Conservation (phyloP, 2,113 vertebrate genomes). For the Indicator maculatus region DNA sequence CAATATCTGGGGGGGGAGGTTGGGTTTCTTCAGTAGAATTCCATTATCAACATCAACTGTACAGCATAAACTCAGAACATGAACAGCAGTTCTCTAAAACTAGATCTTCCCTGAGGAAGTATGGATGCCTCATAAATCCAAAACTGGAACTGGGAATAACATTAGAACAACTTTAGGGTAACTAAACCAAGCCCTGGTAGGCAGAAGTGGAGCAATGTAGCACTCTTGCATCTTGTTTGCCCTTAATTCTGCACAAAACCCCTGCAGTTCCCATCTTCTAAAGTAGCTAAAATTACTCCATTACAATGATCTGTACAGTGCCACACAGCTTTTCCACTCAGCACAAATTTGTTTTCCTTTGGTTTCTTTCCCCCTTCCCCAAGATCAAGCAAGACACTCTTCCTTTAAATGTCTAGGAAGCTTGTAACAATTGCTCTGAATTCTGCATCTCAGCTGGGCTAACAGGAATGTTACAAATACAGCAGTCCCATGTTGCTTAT, state of each 20-base stretch:
- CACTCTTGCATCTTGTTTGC: background rate
- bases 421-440: background rate
- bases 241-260: background rate
- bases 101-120: background rate
- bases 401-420: background rate
- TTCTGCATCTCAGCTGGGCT: background rate
- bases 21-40: background rate
- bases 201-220: background rate
- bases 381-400: background rate
- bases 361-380: rapidly evolving
- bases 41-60: background rate
- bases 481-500: background rate
- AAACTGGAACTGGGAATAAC: background rate
- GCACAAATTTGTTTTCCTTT: background rate
- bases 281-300: background rate
- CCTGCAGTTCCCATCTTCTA: background rate
- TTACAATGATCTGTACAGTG: background rate
- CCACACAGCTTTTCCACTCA: background rate
- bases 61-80: background rate
- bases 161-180: background rate
- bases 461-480: background rate
- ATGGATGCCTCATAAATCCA: background rate
- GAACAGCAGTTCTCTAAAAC: background rate
- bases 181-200: background rate
- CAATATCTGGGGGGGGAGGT: background rate